phyloP scores from a whole-genome alignment of 2,113 vertebrate genomes.

The Romanogobio albipinnatus region DNA sequence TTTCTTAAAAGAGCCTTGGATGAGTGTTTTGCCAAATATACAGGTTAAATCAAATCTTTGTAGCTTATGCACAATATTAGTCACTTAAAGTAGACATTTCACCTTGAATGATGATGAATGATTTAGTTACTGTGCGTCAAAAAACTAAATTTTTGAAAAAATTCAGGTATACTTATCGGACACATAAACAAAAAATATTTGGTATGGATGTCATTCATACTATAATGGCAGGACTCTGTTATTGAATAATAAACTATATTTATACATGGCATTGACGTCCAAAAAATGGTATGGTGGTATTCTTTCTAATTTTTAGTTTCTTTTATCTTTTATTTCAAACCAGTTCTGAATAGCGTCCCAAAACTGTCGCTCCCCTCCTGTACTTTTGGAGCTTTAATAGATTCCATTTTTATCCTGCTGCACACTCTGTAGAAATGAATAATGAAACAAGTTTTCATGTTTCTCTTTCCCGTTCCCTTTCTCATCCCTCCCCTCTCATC shows the following conservation, averaged over 20 bases:
- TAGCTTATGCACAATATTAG: no score
- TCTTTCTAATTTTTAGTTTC: neutral
- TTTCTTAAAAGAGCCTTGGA: neutral
- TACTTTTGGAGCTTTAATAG: constrained; percentile 10
- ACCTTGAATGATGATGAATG: neutral
- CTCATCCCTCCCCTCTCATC: neutral
- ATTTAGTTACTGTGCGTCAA: neutral
- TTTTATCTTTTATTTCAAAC: neutral
- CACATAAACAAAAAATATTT: neutral
- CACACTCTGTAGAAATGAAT: constrained; percentile 37
- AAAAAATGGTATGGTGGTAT: neutral
- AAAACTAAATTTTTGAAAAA: neutral
- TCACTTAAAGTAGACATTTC: neutral
- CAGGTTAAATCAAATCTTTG: neutral
- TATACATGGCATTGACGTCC: neutral
- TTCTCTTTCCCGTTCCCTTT: neutral
- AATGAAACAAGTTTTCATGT: constrained; percentile 32
- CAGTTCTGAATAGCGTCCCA: neutral
- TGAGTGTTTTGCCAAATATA: neutral
- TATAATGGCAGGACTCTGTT: neutral
- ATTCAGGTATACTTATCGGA: neutral
- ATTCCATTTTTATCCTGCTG: constrained; percentile 22
- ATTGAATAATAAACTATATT: neutral
- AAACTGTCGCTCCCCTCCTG: neutral
- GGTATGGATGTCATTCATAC: neutral